Conservation (phyloP, 2,888 invertebrate species). For the Mellilla xanthometata region DNA sequence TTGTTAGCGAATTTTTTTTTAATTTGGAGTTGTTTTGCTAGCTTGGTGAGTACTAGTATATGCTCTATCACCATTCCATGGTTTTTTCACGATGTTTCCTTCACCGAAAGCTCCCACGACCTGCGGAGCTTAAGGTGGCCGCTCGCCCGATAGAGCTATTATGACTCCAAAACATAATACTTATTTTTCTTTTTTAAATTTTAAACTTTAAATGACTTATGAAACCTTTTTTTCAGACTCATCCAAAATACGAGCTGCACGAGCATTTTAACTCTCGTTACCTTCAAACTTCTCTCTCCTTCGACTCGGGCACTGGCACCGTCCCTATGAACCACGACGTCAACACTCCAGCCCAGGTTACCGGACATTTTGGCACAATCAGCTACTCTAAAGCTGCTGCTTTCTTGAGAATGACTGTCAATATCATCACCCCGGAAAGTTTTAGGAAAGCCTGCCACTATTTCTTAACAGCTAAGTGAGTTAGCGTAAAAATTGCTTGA, state of each 20-base stretch:
- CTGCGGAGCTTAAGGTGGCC: too few relatives aligned
- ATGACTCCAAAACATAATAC: too few relatives aligned
- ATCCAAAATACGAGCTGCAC: conserved; percentile 84
- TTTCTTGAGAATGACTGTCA: conserved; percentile 64
- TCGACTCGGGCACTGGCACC: conserved; percentile 59
- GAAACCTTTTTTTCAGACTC: conserved; percentile 67
- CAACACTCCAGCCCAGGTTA: conserved; percentile 83
- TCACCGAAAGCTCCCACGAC: too few relatives aligned
- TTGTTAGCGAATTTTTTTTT: too few relatives aligned
- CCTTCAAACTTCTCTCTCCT: conserved; percentile 83
- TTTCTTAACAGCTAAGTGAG: conserved; percentile 78
- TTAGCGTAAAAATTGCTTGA: too few relatives aligned
- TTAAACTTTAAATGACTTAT: too few relatives aligned
- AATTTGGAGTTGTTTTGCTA: too few relatives aligned
- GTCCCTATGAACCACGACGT: conserved; percentile 84
- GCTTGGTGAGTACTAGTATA: too few relatives aligned
- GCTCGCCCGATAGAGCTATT: too few relatives aligned
- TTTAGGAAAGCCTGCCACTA: conserved; percentile 53
- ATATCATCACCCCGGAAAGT: conserved; percentile 61
- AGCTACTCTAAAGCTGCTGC: conserved; percentile 86
- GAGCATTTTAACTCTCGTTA: conserved; percentile 89
- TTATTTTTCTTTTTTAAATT: too few relatives aligned
- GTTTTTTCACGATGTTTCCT: too few relatives aligned
- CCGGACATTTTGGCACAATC: conserved; percentile 85
- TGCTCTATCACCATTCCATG: too few relatives aligned